Conservation (phyloP, 2,888 invertebrate genomes). For the Heliconius erato region DNA sequence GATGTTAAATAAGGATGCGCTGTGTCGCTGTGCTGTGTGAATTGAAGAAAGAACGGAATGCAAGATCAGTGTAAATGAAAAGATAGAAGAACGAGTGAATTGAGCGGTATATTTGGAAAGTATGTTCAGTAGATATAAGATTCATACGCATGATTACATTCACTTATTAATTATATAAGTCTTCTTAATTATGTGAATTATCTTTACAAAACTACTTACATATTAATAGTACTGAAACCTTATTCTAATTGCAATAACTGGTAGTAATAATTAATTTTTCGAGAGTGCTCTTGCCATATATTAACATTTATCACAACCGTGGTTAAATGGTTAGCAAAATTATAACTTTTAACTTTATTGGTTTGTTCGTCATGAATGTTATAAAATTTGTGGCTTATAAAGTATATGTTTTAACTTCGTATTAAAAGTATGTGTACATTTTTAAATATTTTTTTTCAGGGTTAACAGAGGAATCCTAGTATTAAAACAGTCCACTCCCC, state of each 20-base stretch:
- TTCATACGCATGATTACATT: no score
- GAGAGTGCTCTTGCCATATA: conserved; percentile 27
- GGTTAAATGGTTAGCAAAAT: conserved; percentile 30
- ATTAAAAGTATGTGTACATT: not conserved
- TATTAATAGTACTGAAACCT: not conserved
- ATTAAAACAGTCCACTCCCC: not conserved
- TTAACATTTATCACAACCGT: conserved; percentile 30
- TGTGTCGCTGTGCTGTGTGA: no score
- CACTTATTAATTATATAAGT: no score
- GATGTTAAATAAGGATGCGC: no score
- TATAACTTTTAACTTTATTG: conserved; percentile 19
- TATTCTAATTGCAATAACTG: conserved; percentile 2
- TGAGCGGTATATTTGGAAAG: no score
- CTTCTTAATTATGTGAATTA: no score
- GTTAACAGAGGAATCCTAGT: no score
- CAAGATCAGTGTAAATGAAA: no score
- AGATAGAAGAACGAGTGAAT: no score
- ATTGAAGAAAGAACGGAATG: no score
- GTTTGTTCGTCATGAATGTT: conserved; percentile 11
- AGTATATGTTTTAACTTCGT: not conserved
- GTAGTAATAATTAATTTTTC: conserved; percentile 26
- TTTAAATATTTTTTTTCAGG: not conserved
- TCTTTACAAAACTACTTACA: not conserved
- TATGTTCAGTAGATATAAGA: no score
- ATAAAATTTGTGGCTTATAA: conserved; percentile 1